Evolutionary conservation across 1,140 invertebrate genomes (phyloP), one percentile per base, ranked within the genome.

Genomic region (Sminthurides bifidus): DNA sequence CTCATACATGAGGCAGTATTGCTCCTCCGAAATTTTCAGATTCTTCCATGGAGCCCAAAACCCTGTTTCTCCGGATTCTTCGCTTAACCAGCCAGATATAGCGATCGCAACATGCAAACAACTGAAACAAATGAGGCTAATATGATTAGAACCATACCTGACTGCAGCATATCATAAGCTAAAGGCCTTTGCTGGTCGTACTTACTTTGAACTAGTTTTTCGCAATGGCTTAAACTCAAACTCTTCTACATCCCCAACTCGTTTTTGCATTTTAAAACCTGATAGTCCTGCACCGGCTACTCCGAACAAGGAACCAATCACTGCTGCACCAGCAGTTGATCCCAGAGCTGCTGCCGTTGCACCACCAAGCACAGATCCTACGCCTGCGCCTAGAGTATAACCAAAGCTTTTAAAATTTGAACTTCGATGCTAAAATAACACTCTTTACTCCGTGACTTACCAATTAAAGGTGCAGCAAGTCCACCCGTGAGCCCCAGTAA

Each of bases 211-310:
- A 12, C 48, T 38, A 12, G 43, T 17, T 54, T 58, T 64, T 8
- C 70, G 68, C 21, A 84, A 59, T 23, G 74, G 72, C 51, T 79
- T 75, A 67, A 84, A 83, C 43, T 71, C 73, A 72, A 84, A 84
- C 66, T 84, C 80, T 70, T 82, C 80, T n/a, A 83, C 73, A 60
- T 79, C 78, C 21, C 81, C 81, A 46, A 83, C 77, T 58, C 81
- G 67, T 67, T 79, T 81, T 52, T 82, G 78, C 81, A 84, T 84
- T 70, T 83, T 82, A 64, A 77, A 81, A 23, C 80, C 79, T 79
- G 64, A 48, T 63, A 66, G 57, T 31, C 80, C 79, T 49, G 80
- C 81, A 27, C 81, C 81, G 56, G 81, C 81, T 6, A 80, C 77
- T 33, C 81, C 81, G 72, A 83, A 83, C 43, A 83, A 66, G 2